A percentile compares a stretch with the other conserved stretches of the same genome.
These are phyloP conservation scores for Rotaria sp. DNA, from an alignment of 2,888 invertebrate species.

Conservation along the genomic window DNA sequence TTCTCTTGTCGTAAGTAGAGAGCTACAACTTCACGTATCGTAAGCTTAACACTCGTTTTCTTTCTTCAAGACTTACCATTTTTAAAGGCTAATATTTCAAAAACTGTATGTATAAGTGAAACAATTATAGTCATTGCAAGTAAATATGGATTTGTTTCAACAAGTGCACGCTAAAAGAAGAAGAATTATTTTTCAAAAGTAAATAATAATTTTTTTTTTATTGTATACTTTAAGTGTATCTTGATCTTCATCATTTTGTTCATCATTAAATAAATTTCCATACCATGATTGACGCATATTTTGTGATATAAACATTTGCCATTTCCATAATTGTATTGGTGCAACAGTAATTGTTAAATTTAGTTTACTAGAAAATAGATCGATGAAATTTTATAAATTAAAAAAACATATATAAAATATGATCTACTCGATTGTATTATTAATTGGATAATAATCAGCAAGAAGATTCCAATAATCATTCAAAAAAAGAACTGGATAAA, in stretches of 20 bases:
- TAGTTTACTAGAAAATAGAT: slow-evolving; percentile 48
- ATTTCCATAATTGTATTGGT: slow-evolving; percentile 88
- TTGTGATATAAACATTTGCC: slow-evolving; percentile 96
- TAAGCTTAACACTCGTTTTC: too few relatives aligned
- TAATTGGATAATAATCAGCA: slow-evolving; percentile 74
- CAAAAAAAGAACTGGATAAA: slow-evolving; percentile 83
- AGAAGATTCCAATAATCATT: slow-evolving; percentile 99
- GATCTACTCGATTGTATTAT: slow-evolving; percentile 64
- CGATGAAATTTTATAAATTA: not conserved
- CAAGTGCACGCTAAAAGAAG: slow-evolving; percentile 68
- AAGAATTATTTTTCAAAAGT: too few relatives aligned
- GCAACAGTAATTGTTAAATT: slow-evolving; percentile 60
- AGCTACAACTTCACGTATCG: too few relatives aligned
- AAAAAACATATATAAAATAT: too few relatives aligned
- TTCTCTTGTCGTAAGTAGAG: too few relatives aligned
- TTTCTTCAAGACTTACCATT: slow-evolving; percentile 64
- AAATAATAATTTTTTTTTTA: too few relatives aligned
- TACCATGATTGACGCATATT: slow-evolving; percentile 79
- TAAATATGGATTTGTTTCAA: slow-evolving; percentile 92
- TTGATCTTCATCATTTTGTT: slow-evolving; percentile 61
- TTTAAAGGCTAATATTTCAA: slow-evolving; percentile 96
- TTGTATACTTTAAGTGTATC: slow-evolving; percentile 61
- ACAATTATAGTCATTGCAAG: slow-evolving; percentile 81
- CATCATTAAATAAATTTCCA: slow-evolving; percentile 59
- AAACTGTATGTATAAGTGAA: slow-evolving; percentile 88